These are phyloP conservation scores for Amazona finschi DNA, from an alignment of 2,797 vertebrate species.

Conservation along the genomic window DNA sequence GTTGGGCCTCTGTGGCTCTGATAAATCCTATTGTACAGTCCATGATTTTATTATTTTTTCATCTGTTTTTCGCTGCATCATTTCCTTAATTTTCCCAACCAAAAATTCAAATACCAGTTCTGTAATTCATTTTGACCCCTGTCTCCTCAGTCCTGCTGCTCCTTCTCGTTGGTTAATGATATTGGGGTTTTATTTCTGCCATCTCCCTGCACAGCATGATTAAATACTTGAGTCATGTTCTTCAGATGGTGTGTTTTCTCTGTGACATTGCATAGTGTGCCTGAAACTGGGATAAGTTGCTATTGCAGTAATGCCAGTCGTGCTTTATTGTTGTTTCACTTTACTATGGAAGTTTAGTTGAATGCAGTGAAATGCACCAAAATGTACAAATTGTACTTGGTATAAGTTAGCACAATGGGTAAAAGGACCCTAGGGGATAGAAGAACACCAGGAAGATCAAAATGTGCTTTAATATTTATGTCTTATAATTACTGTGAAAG, in stretches of 20 bases:
- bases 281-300: not conserved
- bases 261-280: not conserved
- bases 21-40: not conserved
- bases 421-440: not conserved
- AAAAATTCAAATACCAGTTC: not conserved
- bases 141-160: not conserved
- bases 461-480: not conserved
- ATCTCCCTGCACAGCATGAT: not conserved
- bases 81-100: constrained; percentile 44
- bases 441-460: not conserved
- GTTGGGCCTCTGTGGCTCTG: not conserved
- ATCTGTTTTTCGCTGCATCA: constrained; percentile 6
- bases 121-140: constrained; percentile 22
- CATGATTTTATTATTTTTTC: constrained; percentile 36
- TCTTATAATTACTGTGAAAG: not conserved
- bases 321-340: not conserved
- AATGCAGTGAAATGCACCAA: not conserved
- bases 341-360: not conserved
- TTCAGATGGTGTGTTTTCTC: not conserved
- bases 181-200: not conserved
- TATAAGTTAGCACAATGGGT: not conserved
- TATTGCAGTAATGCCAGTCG: not conserved
- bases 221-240: not conserved
- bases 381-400: not conserved
- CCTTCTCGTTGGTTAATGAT: not conserved